phyloP scores from a whole-genome alignment of 2,888 invertebrate genomes.

The Tubulanus polymorphus region DNA sequence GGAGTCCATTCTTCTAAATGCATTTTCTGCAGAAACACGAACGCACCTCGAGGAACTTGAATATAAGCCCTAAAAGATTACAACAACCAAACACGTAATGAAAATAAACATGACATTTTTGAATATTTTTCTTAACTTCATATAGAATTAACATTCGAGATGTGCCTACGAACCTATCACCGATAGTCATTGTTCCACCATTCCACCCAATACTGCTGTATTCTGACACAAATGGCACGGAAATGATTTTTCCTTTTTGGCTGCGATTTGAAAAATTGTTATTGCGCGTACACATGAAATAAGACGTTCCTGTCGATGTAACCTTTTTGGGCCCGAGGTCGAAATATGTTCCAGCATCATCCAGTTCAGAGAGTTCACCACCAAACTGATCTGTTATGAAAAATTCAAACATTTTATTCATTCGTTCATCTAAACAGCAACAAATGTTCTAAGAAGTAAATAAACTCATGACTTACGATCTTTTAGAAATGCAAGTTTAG shows the following conservation, averaged over 20 bases:
- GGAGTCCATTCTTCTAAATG: slow-evolving; percentile 31
- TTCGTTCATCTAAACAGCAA: no score
- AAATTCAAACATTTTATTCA: neutral
- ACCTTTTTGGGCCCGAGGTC: slow-evolving; percentile 45
- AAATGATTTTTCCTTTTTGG: slow-evolving; percentile 48
- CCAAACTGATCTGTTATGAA: slow-evolving; percentile 33
- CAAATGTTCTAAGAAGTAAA: neutral
- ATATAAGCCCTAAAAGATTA: no score
- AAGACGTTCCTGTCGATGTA: slow-evolving; percentile 35
- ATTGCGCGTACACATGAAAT: slow-evolving; percentile 50
- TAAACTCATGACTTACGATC: slow-evolving; percentile 25
- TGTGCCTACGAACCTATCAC: no score
- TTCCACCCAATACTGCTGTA: slow-evolving; percentile 35
- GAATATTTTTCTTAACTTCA: no score
- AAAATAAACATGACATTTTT: no score
- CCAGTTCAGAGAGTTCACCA: slow-evolving; percentile 40
- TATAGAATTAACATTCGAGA: no score
- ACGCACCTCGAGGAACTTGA: slow-evolving; percentile 30
- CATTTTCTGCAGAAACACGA: slow-evolving; percentile 28
- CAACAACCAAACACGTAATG: no score
- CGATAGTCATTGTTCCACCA: slow-evolving; percentile 35
- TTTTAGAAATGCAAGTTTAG: slow-evolving; percentile 37
- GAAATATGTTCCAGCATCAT: slow-evolving; percentile 51
- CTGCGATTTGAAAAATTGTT: slow-evolving; percentile 52
- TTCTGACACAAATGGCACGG: slow-evolving; percentile 19